Conservation (phyloP, 2,113 vertebrate species). For the Brachirus orientalis region DNA sequence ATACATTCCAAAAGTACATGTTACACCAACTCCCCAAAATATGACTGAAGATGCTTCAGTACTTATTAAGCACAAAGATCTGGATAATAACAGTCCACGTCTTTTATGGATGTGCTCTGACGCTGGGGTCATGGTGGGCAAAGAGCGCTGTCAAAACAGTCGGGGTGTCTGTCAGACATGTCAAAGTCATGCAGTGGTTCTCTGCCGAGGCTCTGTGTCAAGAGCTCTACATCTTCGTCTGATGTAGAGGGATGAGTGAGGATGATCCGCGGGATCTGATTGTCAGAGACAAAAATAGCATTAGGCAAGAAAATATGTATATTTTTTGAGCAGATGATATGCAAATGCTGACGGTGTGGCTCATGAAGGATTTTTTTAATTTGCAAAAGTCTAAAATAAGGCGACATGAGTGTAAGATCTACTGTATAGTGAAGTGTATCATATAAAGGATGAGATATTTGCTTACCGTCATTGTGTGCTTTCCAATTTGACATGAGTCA, state of each 20-base stretch:
- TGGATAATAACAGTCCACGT: slow-evolving; percentile 6
- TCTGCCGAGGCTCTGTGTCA: slow-evolving; percentile 73
- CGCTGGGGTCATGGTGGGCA: slow-evolving; percentile 69
- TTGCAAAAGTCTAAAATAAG: too few relatives aligned
- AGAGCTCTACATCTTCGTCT: slow-evolving; percentile 83
- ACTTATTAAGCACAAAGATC: background rate
- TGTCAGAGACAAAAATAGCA: background rate
- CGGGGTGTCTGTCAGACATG: slow-evolving; percentile 50
- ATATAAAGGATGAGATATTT: background rate
- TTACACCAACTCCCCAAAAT: background rate
- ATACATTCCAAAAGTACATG: slow-evolving; percentile 5
- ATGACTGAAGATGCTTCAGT: slow-evolving; percentile 5
- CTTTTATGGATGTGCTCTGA: background rate
- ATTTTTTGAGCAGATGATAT: too few relatives aligned
- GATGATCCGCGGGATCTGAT: slow-evolving; percentile 87
- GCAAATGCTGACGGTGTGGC: too few relatives aligned
- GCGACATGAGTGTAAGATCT: too few relatives aligned
- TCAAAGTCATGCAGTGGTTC: slow-evolving; percentile 58
- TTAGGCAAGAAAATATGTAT: background rate
- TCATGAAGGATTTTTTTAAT: too few relatives aligned
- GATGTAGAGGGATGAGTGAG: slow-evolving; percentile 88
- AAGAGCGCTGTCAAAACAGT: slow-evolving; percentile 78
- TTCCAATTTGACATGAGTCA: slow-evolving; percentile 61
- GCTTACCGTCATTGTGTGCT: slow-evolving; percentile 82
- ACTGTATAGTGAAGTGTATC: too few relatives aligned